These are phyloP conservation scores for Cladorhizidae sp. DNA, from an alignment of 37 sponge, comb jelly and placozoan genomes.

Conservation along the genomic window DNA sequence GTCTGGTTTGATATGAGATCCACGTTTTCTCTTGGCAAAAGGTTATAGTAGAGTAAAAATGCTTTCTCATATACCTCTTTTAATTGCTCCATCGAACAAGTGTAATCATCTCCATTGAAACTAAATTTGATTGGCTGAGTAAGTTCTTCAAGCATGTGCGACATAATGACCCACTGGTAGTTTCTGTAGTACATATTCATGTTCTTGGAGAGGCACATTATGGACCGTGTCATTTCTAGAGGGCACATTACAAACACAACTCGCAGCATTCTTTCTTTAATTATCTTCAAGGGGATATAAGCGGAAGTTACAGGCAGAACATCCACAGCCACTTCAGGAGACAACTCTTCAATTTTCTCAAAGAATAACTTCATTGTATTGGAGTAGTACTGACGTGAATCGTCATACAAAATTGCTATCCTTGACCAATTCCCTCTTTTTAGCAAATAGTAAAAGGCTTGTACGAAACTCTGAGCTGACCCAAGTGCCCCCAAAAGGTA, in stretches of 20 bases:
- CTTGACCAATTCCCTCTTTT: background rate
- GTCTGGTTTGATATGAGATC: background rate
- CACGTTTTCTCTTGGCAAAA: background rate
- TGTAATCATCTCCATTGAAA: background rate
- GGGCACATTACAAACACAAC: constrained; percentile 10
- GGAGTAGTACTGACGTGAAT: background rate
- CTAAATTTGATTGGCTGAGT: background rate
- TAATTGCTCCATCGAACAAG: constrained; percentile 4
- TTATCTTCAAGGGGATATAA: constrained; percentile 2
- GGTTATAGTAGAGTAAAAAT: constrained; percentile 2
- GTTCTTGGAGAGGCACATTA: constrained; percentile 17
- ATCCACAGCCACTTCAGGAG: background rate
- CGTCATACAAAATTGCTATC: constrained; percentile 12
- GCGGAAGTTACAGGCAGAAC: background rate
- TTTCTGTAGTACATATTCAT: background rate
- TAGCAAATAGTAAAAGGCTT: background rate
- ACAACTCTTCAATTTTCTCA: background rate
- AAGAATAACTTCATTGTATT: background rate
- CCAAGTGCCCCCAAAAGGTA: constrained; percentile 27
- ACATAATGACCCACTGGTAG: constrained; percentile 19
- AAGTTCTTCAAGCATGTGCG: background rate
- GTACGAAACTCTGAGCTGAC: constrained; percentile 11
- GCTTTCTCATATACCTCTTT: background rate
- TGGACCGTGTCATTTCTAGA: background rate
- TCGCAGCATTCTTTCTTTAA: background rate